Evolutionary conservation across 2,888 invertebrate species (phyloP), one percentile per base, ranked within the genome.

Genomic region (Rhamphomyia laevipes): DNA sequence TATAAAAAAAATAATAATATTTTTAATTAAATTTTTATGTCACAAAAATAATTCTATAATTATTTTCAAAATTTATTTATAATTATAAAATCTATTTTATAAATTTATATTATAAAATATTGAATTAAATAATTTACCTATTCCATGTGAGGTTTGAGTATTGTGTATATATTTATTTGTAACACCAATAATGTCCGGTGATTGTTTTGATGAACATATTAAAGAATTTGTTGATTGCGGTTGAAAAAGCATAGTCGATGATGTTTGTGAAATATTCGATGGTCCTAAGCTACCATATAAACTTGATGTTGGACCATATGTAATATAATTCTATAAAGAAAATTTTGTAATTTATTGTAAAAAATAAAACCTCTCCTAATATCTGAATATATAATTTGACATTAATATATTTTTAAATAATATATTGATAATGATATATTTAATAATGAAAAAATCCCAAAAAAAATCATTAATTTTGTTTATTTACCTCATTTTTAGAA

Each of bases 401-500:
- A n/a, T n/a, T n/a, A n/a, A n/a, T n/a, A n/a, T n/a, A n/a, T n/a
- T n/a, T n/a, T n/a, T n/a, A n/a, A n/a, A n/a, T n/a, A n/a, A n/a
- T n/a, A n/a, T n/a, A n/a, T n/a, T n/a, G n/a, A n/a, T n/a, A n/a
- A n/a, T n/a, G n/a, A n/a, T n/a, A n/a, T n/a, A n/a, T n/a, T n/a
- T n/a, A n/a, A n/a, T n/a, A n/a, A n/a, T n/a, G n/a, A n/a, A n/a
- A n/a, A n/a, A n/a, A n/a, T n/a, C n/a, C n/a, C n/a, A n/a, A n/a
- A n/a, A n/a, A n/a, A n/a, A n/a, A n/a, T n/a, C n/a, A n/a, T n/a
- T n/a, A 9, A 31, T 31, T 10, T 9, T 31, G 7, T 12, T 31
- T 33, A 61, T 62, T 62, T 58, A 71, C 70, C 63, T 70, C 70
- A 51, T 65, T 67, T 55, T 66, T 66, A 23, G 69, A 68, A n/a